A percentile compares a stretch with the other conserved stretches of the same genome.
Evolutionary conservation across 2,113 vertebrate species (phyloP).

Genomic region (Mionectes macconnelli): DNA sequence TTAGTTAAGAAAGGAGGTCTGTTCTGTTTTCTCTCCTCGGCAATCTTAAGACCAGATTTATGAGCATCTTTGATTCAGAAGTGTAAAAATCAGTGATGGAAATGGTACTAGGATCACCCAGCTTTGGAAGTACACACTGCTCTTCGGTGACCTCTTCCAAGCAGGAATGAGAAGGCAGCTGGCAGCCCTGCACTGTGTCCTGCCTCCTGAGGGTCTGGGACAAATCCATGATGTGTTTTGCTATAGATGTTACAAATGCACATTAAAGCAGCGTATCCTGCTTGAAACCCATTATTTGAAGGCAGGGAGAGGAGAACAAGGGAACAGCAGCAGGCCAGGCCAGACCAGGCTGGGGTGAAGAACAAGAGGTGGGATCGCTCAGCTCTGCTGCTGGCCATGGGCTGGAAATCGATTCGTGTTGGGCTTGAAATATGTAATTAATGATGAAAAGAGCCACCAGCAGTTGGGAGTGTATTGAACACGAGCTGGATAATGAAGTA

Average conservation of each 20-base stretch:
- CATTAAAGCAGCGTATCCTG: rapidly evolving
- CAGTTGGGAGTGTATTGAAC: neutral
- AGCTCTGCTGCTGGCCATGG: neutral
- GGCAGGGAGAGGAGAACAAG: neutral
- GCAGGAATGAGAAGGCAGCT: neutral
- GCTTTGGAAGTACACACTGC: neutral
- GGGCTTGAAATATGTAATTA: slow-evolving; percentile 29
- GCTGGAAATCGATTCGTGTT: neutral
- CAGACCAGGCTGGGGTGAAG: neutral
- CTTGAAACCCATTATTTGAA: neutral
- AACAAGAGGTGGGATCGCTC: neutral
- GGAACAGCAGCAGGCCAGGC: neutral
- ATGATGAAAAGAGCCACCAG: neutral
- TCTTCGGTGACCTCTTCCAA: neutral
- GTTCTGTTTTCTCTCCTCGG: neutral
- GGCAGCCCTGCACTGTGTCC: neutral
- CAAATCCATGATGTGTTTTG: neutral
- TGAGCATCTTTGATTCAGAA: neutral
- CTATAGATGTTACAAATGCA: neutral
- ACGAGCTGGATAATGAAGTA: neutral
- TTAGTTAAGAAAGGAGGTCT: neutral
- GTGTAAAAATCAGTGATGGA: neutral
- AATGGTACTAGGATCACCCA: neutral
- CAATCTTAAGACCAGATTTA: neutral
- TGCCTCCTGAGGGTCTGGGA: neutral